phyloP scores from a whole-genome alignment of 2,888 invertebrate genomes.

The Nasonovia ribisnigri region DNA sequence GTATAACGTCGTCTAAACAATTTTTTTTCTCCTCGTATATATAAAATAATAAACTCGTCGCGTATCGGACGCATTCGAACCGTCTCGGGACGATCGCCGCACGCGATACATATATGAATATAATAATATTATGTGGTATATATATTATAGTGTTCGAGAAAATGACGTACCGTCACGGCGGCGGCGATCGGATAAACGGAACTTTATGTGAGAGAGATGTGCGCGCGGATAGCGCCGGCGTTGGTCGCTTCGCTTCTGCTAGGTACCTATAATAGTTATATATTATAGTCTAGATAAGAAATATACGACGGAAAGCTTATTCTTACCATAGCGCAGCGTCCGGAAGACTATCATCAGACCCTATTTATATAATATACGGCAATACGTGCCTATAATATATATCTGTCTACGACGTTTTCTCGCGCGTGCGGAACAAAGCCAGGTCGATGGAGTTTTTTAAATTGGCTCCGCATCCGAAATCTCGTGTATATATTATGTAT shows the following conservation, averaged over 20 bases:
- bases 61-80: not conserved
- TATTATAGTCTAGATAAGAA: conserved; percentile 22
- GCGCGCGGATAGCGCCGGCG: conserved; percentile 21
- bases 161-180: conserved; percentile 49
- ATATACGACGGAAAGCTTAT: not conserved
- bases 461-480: conserved; percentile 48
- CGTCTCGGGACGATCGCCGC: conserved; percentile 13
- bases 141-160: conserved; percentile 30
- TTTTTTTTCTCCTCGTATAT: not conserved
- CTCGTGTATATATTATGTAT: not conserved
- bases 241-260: not conserved
- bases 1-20: not conserved
- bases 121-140: not conserved
- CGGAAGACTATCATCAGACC: not conserved
- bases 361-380: not conserved
- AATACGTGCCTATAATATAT: not conserved
- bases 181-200: conserved; percentile 58
- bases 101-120: conserved; percentile 26
- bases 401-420: conserved; percentile 8
- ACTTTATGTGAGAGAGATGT: conserved; percentile 58
- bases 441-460: conserved; percentile 46
- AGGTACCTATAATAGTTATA: not conserved
- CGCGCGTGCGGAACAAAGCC: conserved; percentile 44
- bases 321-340: not conserved
- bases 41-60: not conserved